Percentiles rank a stretch among this genome's conserved stretches.
Conservation (phyloP, 2,113 vertebrate genomes). For the Pangasianodon gigas region DNA sequence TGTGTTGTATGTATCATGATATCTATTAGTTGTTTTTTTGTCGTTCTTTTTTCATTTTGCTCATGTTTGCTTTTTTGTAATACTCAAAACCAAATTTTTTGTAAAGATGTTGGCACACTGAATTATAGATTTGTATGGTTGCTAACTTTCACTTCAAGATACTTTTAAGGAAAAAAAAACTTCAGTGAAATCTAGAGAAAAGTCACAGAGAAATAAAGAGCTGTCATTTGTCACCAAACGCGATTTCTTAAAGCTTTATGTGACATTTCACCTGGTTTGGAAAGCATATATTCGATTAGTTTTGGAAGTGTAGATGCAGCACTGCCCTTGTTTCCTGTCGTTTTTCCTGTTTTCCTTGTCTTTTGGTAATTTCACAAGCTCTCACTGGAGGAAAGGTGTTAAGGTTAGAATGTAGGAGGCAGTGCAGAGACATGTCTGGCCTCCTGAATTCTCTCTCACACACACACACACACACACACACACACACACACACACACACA, state of each 20-base stretch:
- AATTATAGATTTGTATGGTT: slow-evolving; percentile 60
- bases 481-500: too few species aligned
- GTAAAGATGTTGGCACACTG: slow-evolving; percentile 61
- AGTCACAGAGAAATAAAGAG: slow-evolving; percentile 55
- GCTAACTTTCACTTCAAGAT: slow-evolving; percentile 57
- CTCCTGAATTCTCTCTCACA: background rate
- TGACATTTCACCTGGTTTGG: slow-evolving; percentile 31
- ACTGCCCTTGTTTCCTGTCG: background rate
- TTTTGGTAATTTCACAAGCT: background rate
- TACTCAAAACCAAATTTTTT: slow-evolving; percentile 58
- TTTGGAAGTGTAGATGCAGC: slow-evolving; percentile 10
- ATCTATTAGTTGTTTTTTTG: slow-evolving; percentile 67
- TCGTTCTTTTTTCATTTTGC: slow-evolving; percentile 45
- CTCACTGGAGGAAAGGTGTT: background rate
- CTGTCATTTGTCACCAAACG: slow-evolving; percentile 55
- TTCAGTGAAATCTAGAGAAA: slow-evolving; percentile 44
- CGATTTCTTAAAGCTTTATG: slow-evolving; percentile 51
- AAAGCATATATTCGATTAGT: background rate
- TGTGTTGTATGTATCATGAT: slow-evolving; percentile 93
- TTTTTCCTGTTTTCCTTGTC: background rate
- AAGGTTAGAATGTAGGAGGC: slow-evolving; percentile 4
- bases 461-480: background rate
- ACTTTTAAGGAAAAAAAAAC: slow-evolving; percentile 52
- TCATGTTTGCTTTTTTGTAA: slow-evolving; percentile 49
- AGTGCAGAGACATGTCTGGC: background rate